phyloP scores from a whole-genome alignment of 1,140 invertebrate species.

The Sipha flava region DNA sequence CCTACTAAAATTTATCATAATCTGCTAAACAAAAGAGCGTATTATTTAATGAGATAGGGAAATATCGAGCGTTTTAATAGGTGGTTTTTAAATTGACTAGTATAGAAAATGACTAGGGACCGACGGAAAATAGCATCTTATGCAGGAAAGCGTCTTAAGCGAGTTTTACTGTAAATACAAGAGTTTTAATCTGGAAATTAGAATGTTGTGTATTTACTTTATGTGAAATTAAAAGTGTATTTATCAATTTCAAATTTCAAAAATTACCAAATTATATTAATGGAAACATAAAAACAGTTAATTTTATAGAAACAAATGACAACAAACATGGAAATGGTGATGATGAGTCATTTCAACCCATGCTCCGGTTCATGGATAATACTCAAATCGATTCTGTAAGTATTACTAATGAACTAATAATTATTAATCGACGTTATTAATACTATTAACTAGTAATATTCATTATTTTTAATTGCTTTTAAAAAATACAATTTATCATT shows the following conservation, averaged over 20 bases:
- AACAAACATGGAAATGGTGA: neutral
- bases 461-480: neutral
- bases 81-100: no score
- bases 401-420: neutral
- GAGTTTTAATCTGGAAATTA: no score
- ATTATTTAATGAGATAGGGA: no score
- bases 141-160: no score
- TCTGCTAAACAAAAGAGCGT: no score
- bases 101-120: no score
- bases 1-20: no score
- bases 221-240: neutral
- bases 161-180: no score
- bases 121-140: no score
- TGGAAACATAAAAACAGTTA: slow-evolving; percentile 2
- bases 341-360: slow-evolving; percentile 1
- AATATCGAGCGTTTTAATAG: no score
- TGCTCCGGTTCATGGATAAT: slow-evolving; percentile 26
- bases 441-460: neutral
- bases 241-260: neutral
- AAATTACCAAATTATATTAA: neutral
- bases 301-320: slow-evolving; percentile 21
- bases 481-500: no score
- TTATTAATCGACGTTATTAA: neutral
- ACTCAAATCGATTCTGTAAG: slow-evolving; percentile 26
- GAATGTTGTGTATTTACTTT: no score